Evolutionary conservation across 64 coral and sea anemone genomes (phyloP).

Genomic region (Pocillopora verrucosa): DNA sequence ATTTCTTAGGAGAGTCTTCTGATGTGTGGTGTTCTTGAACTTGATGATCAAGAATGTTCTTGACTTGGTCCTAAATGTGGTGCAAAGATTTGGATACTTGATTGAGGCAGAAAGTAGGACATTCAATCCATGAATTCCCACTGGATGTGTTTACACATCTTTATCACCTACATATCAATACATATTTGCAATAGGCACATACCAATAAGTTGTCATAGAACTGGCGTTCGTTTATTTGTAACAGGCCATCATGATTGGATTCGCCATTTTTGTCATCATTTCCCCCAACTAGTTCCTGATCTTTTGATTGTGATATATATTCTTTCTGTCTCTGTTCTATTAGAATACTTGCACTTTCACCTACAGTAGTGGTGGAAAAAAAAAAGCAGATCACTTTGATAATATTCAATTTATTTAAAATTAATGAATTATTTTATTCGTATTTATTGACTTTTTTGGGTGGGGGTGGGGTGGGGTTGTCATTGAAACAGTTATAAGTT

Average conservation of each 20-base stretch:
- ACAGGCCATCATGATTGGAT: slow-evolving; percentile 47
- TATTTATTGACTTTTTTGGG: too few species aligned
- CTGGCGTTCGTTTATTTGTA: slow-evolving; percentile 69
- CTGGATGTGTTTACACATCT: not conserved
- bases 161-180: not conserved
- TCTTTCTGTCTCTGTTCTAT: slow-evolving; percentile 21
- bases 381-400: not conserved
- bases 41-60: slow-evolving; percentile 41
- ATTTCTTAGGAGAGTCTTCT: not conserved
- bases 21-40: not conserved
- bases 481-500: too few species aligned
- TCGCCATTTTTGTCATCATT: not conserved
- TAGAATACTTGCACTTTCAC: slow-evolving; percentile 86
- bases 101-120: too few species aligned
- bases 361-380: slow-evolving; percentile 12
- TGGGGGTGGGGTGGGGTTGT: too few species aligned
- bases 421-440: too few species aligned
- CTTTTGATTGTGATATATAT: not conserved
- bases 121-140: not conserved
- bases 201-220: slow-evolving; percentile 89
- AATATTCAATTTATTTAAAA: not conserved
- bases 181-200: not conserved
- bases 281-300: not conserved
- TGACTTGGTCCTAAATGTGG: slow-evolving; percentile 41
- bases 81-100: too few species aligned